Evolutionary conservation across 2,113 vertebrate species (phyloP), one percentile per base, ranked within the genome.

Genomic region (Gymnarchus niloticus): DNA sequence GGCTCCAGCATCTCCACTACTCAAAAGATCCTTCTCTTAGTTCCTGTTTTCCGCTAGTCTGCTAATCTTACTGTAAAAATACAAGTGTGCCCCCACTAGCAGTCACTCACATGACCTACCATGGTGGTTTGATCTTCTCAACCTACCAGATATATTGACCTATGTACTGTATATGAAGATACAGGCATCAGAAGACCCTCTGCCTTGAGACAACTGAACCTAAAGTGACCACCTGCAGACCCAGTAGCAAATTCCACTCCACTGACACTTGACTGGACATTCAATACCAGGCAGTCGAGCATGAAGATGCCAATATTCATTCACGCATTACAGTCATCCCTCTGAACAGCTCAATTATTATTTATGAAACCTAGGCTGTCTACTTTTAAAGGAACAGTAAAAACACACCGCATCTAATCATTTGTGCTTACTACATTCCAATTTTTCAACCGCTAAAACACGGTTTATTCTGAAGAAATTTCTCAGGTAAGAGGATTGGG

Each of bases 41-140:
- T 65, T 81, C 6, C 6, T 28, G 57, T 28, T 33, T 25, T 48
- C 81, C 44, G 28, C 37, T 17, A 57, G 23, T 2, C 14, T 25
- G 37, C 65, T 41, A 52, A 48, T 57, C 51, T 17, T 54, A 59
- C 37, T 49, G 41, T 82, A 48, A 83, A 83, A 86, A 52, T 83
- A 65, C 54, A 17, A 56, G 1, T 25, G 23, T 25, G n/a, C 49
- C 78, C 54, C 56, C 12, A 19, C 57, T 28, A 17, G n/a, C n/a
- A n/a, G n/a, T n/a, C 14, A 17, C 0, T 41, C 25, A n/a, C n/a
- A n/a, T n/a, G n/a, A n/a, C n/a, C n/a, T n/a, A n/a, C 48, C 84
- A 6, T 25, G 14, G 56, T 10, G 56, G 56, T 10, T 2, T 12
- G 23, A 57, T 2, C 56, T 3, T 57, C 2, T 21, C 8, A 10